These are phyloP conservation scores for Mesembrinibis cayennensis DNA, from an alignment of 2,113 vertebrate species.

Conservation along the genomic window DNA sequence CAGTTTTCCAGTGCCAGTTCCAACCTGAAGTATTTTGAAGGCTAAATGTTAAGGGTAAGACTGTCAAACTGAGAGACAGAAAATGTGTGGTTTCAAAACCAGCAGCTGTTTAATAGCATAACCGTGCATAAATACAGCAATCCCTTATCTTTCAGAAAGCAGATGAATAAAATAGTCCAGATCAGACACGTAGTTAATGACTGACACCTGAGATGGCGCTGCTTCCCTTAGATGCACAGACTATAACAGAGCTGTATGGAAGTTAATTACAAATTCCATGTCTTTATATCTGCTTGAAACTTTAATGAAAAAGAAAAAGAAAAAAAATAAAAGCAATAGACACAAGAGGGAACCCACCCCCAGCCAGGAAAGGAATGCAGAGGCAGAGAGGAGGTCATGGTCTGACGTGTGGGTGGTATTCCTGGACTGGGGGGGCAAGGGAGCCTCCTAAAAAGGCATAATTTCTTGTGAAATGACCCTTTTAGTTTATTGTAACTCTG, in stretches of 20 bases:
- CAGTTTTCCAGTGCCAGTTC: slow-evolving; percentile 25
- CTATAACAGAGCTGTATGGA: not conserved
- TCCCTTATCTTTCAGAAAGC: not conserved
- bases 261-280: not conserved
- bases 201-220: not conserved
- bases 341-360: not conserved
- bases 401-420: not conserved
- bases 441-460: not conserved
- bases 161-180: not conserved
- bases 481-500: not conserved
- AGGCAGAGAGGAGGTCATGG: slow-evolving; percentile 25
- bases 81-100: slow-evolving; percentile 14
- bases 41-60: not conserved
- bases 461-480: slow-evolving; percentile 1
- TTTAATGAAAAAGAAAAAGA: not conserved
- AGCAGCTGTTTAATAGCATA: not conserved
- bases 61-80: not conserved
- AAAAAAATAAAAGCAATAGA: not conserved
- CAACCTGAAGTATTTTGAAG: slow-evolving; percentile 6
- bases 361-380: slow-evolving; percentile 25
- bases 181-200: not conserved
- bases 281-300: not conserved
- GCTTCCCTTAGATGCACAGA: not conserved
- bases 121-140: not conserved
- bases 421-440: not conserved